phyloP scores from a whole-genome alignment of 2,113 vertebrate genomes.

The Hydropotes inermis region DNA sequence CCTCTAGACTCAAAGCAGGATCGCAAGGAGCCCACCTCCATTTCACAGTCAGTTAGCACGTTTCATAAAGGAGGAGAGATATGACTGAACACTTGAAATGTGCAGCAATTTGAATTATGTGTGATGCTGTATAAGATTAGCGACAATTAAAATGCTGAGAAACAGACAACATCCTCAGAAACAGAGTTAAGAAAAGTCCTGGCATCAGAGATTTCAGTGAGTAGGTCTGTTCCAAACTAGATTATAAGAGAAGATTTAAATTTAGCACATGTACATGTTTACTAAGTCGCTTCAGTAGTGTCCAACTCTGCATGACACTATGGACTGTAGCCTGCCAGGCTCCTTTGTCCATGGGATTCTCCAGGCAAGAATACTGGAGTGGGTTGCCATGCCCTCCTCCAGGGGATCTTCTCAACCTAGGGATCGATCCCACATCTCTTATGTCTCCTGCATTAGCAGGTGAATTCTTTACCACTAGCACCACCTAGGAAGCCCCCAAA shows the following conservation, averaged over 20 bases:
- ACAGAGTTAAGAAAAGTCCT: background rate
- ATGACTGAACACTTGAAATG: slow-evolving; percentile 22
- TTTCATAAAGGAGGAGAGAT: slow-evolving; percentile 8
- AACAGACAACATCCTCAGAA: background rate
- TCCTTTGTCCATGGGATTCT: background rate
- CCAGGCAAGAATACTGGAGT: background rate
- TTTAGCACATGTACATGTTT: background rate
- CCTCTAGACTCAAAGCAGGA: slow-evolving; percentile 29
- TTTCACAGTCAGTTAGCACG: slow-evolving; percentile 43
- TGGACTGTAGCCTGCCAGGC: background rate
- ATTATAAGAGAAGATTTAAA: background rate
- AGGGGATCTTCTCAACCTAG: background rate
- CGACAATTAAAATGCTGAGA: background rate
- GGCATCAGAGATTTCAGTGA: background rate
- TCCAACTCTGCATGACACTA: background rate
- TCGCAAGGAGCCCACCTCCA: background rate
- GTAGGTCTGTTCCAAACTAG: background rate
- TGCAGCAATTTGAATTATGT: slow-evolving; percentile 33
- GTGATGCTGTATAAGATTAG: background rate
- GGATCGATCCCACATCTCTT: background rate
- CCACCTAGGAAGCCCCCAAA: background rate
- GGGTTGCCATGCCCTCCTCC: background rate
- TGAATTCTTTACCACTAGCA: background rate
- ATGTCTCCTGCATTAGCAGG: background rate
- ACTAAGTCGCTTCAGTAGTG: background rate